These are phyloP conservation scores for Eutolmus rufibarbis DNA, from an alignment of 2,888 invertebrate species.

Conservation along the genomic window DNA sequence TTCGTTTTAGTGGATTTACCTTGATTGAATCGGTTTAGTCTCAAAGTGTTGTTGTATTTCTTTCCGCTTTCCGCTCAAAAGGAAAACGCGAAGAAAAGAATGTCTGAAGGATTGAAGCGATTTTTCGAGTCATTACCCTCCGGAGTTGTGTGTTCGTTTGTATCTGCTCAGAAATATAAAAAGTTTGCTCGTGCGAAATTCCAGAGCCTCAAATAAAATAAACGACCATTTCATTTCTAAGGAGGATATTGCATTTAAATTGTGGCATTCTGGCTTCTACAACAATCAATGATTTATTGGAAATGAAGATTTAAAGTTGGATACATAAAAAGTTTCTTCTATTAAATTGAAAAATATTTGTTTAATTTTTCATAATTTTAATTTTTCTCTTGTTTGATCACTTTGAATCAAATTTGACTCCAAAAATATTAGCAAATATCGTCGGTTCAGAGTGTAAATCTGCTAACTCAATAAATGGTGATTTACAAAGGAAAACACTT, in stretches of 20 bases:
- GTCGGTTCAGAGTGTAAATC: no score
- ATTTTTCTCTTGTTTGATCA: no score
- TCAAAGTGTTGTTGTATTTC: constrained; percentile 34
- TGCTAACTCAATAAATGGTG: no score
- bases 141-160: not conserved
- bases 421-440: no score
- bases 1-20: constrained; percentile 19
- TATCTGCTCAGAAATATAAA: not conserved
- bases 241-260: not conserved
- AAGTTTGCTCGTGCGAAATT: constrained; percentile 6
- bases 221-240: not conserved
- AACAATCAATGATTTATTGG: not conserved
- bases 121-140: constrained; percentile 37
- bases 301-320: no score
- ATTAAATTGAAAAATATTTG: no score
- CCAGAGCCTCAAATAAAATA: not conserved
- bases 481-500: no score
- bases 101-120: constrained; percentile 33
- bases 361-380: no score
- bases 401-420: no score
- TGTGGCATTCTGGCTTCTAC: not conserved
- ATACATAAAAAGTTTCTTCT: no score
- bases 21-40: constrained; percentile 33
- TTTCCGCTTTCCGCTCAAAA: constrained; percentile 6
- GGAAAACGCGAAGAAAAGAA: not conserved